Base-by-base conservation (phyloP, 2,113 vertebrate genomes). In the Tychaedon coryphoeus region DNA sequence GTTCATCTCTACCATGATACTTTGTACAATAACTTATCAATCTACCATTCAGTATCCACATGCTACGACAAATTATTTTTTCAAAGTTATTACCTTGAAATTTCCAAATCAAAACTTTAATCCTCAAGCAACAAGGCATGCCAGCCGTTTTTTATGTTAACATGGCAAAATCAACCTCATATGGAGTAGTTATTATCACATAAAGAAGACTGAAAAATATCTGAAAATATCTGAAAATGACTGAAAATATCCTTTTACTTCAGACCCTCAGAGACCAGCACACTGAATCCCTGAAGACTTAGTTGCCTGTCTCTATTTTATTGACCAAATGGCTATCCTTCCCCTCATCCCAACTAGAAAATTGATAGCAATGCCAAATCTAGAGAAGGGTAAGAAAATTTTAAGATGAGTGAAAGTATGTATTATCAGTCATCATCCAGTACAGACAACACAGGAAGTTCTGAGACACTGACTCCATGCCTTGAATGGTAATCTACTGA, bases 331-430 rank as follows among this genome's bases (percentile, higher is more conserved):
- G 7, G 34, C 28, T 16, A 28, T 10, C 25, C 8, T 79, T 48
- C 45, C 25, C 22, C 89, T 75, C 29, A 31, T 72, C 43, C 28
- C 28, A 76, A 16, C 8, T 6, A 47, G 34, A 57, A 5, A 45
- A 19, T 11, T n/a, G 22, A 42, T 12, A 66, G n/a, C 24, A 48
- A 54, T 20, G 12, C 5, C 34, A 67, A 53, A 72, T 16, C 28
- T 25, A 23, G 4, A 82, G 28, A 31, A 58, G 11, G 22, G 9
- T 14, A 54, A 73, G 8, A 71, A 70, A 29, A 66, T 19, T 34
- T 72, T 34, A 78, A 62, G 50, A 34, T 0, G 1, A 17, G 5
- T 33, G 34, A 5, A 58, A 81, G 20, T 0, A 1, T 33, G 57
- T 51, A 47, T 72, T 60, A 67, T n/a, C 25, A 86, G 16, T 33